A percentile compares a stretch with the other conserved stretches of the same genome.
These are phyloP conservation scores for Platerodrilus igneus DNA, from an alignment of 2,888 invertebrate species.

Conservation along the genomic window DNA sequence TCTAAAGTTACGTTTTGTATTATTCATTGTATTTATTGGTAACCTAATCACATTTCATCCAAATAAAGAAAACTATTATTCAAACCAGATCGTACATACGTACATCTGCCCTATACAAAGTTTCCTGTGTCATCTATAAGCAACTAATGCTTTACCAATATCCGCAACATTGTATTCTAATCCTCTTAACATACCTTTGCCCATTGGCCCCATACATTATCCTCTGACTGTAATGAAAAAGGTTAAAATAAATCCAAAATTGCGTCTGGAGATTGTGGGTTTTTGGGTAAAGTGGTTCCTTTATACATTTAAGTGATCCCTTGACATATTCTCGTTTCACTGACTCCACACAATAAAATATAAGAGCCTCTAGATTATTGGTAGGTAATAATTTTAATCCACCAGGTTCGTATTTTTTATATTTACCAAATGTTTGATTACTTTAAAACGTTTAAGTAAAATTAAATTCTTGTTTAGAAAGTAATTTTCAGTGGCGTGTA, in stretches of 20 bases:
- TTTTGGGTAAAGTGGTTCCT: slow-evolving; percentile 27
- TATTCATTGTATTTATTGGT: too few species aligned
- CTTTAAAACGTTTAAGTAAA: background rate
- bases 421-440: slow-evolving; percentile 9
- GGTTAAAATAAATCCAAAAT: slow-evolving; percentile 27
- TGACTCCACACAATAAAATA: slow-evolving; percentile 19
- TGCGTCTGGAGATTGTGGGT: slow-evolving; percentile 25
- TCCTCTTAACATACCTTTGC: slow-evolving; percentile 26
- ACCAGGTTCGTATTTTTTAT: background rate
- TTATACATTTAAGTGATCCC: slow-evolving; percentile 31
- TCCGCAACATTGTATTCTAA: slow-evolving; percentile 29
- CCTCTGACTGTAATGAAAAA: slow-evolving; percentile 10
- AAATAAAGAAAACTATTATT: too few species aligned
- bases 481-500: slow-evolving; percentile 17
- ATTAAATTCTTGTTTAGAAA: slow-evolving; percentile 7
- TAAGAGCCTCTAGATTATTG: slow-evolving; percentile 1
- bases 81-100: too few species aligned
- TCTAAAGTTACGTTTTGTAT: too few species aligned
- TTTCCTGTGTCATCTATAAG: slow-evolving; percentile 26
- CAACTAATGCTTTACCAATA: slow-evolving; percentile 26
- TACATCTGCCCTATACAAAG: slow-evolving; percentile 24
- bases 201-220: slow-evolving; percentile 11
- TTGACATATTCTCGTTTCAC: slow-evolving; percentile 30
- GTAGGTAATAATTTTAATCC: slow-evolving; percentile 3
- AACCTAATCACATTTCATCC: too few species aligned